Base-by-base conservation (phyloP, 2,888 invertebrate species). In the Gymnocheta viridis region DNA sequence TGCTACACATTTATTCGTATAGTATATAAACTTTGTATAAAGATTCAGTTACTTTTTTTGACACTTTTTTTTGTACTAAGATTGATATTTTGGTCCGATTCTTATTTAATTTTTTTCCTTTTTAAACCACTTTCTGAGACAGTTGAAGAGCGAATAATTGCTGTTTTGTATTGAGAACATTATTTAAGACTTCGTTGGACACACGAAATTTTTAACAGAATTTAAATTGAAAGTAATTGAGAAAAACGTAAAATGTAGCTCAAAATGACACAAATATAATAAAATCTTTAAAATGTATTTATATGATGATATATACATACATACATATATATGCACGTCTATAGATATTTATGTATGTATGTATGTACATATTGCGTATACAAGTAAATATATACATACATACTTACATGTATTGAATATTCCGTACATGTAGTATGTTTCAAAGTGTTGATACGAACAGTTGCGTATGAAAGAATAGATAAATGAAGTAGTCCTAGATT, bases 151-250 rank as follows among this genome's bases (percentile, higher is more conserved):
- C 84, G 84, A 84, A 84, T 84, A 84, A 84, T 81, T 81, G 81
- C 69, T 77, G 67, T 73, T 84, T 78, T 72, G 73, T 81, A 69
- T 62, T 81, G 84, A 84, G 84, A 84, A 84, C 77, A 81, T 58
- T 84, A 84, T 84, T 84, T 84, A 84, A 84, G 81, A 73, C 82
- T 73, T 82, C 70, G 74, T 67, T 64, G 64, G 82, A 51, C 72
- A 82, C 78, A 82, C 78, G 72, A 82, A 76, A 73, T 51, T 82
- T 82, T 77, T 67, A 81, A 49, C 84, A 84, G 84, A 84, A 84
- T 81, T 84, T 84, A 84, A 84, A 84, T 84, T 84, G 81, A 81
- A 84, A 81, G 81, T 81, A 84, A 84, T 84, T 84, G 84, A 84
- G 84, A 84, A 84, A 81, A 80, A 81, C 73, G 81, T 77, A 81